Evolutionary conservation across 2,797 vertebrate species (phyloP), one percentile per base, ranked within the genome.

Genomic region (Urophycis tenuis): DNA sequence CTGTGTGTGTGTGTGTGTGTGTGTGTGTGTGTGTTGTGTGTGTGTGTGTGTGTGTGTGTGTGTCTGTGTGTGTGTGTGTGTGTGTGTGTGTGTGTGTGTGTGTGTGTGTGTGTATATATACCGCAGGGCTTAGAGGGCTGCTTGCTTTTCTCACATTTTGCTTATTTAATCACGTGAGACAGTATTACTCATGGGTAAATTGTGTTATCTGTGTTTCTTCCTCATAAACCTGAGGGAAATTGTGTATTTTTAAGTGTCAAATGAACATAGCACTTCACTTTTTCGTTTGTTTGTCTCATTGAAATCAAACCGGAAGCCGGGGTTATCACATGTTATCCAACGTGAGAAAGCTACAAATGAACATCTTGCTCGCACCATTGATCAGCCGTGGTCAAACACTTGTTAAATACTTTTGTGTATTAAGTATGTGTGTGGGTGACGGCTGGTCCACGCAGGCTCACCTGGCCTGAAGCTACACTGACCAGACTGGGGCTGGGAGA

Each of bases 91-190:
- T 74, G 73, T 74, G 73, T 31, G 73, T 74, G 39, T 74, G 73
- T 32, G 73, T 74, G 4, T 53, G 60, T 29, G 60, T 67, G 67
- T 19, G 75, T 80, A 86, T 77, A 79, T 49, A 80, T 79, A 85
- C 87, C 87, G 82, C 78, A 45, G 87, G 87, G 87, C 81, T 77
- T 88, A 81, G 78, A 22, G 39, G 81, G 83, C 83, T 74, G 81
- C 88, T 88, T 87, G 87, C 89, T 88, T 87, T 88, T 75, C 84
- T 87, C 86, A 82, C 80, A 85, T 87, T 82, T 83, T 70, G 79
- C 84, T 85, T 85, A 80, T 88, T 74, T 84, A 87, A 91, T 89
- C 89, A 89, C 81, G 71, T 81, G 88, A 87, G 86, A 86, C 25
- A 85, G 86, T 83, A 85, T 84, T 79, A 82, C 85, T 88, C 81